phyloP scores from a whole-genome alignment of 2,113 vertebrate species.

The Casuarius casuarius region DNA sequence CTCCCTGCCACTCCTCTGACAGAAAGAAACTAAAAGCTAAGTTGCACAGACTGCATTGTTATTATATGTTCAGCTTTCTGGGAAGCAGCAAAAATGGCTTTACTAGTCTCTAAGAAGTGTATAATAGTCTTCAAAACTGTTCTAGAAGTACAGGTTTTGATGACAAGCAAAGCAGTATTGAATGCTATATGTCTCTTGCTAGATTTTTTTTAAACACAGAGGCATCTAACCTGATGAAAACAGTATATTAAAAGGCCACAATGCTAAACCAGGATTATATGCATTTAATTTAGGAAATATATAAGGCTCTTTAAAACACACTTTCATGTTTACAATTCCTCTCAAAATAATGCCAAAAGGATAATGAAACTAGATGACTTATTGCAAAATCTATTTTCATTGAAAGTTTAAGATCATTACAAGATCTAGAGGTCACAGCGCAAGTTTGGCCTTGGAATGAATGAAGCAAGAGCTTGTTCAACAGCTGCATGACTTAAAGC shows the following conservation, averaged over 20 bases:
- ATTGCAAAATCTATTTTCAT: background rate
- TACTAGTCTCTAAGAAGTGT: background rate
- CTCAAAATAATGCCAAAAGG: background rate
- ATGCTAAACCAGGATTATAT: background rate
- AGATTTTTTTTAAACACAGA: background rate
- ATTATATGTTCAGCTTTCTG: background rate
- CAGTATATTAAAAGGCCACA: background rate
- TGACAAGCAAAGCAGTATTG: background rate
- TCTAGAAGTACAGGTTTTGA: background rate
- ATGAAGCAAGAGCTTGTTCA: background rate
- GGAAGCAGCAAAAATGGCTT: background rate
- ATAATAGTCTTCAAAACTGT: background rate
- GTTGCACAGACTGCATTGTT: background rate
- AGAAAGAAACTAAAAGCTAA: constrained; percentile 3
- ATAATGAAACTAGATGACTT: background rate
- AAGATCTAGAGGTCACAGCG: constrained; percentile 9
- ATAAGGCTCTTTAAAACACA: background rate
- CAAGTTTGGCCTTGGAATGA: background rate
- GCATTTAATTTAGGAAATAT: background rate
- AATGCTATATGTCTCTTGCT: background rate
- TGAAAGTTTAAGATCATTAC: background rate
- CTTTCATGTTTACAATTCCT: background rate
- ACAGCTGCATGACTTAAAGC: constrained; percentile 24
- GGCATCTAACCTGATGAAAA: background rate
- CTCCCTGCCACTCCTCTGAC: background rate